phyloP scores from a whole-genome alignment of 1,140 invertebrate species.

The Euglossa dilemma region DNA sequence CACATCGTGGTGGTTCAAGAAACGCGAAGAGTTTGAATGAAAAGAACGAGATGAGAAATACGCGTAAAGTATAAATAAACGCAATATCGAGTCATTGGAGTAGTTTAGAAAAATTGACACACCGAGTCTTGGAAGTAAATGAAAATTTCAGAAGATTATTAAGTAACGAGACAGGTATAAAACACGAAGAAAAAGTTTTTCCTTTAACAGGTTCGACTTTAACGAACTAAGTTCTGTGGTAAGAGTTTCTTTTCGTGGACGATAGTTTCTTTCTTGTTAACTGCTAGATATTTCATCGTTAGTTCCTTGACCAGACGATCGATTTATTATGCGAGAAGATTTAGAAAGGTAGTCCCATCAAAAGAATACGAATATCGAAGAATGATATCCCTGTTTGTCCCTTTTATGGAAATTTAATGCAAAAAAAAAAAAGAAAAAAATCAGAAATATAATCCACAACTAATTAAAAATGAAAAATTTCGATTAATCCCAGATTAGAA shows the following conservation, averaged over 20 bases:
- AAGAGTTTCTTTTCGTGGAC: neutral
- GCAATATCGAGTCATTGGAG: neutral
- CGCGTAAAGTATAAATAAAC: neutral
- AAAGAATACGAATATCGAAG: neutral
- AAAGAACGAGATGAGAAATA: no score
- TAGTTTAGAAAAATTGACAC: neutral
- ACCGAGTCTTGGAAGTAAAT: neutral
- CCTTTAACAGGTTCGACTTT: neutral
- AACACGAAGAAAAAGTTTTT: neutral
- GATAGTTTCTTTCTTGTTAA: neutral
- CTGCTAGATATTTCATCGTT: neutral
- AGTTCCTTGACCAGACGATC: neutral
- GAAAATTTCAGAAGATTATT: neutral
- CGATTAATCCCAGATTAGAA: no score
- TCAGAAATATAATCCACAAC: no score
- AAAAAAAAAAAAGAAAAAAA: no score
- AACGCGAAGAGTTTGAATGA: no score
- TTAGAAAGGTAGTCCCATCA: neutral
- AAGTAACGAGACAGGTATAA: neutral
- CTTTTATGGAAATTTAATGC: no score
- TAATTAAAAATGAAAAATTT: no score
- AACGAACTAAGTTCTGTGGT: neutral
- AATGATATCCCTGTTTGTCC: no score
- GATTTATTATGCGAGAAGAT: no score
- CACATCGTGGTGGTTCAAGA: no score